These are phyloP conservation scores for Drosophila limbata DNA, from an alignment of 2,888 invertebrate species.

Conservation along the genomic window DNA sequence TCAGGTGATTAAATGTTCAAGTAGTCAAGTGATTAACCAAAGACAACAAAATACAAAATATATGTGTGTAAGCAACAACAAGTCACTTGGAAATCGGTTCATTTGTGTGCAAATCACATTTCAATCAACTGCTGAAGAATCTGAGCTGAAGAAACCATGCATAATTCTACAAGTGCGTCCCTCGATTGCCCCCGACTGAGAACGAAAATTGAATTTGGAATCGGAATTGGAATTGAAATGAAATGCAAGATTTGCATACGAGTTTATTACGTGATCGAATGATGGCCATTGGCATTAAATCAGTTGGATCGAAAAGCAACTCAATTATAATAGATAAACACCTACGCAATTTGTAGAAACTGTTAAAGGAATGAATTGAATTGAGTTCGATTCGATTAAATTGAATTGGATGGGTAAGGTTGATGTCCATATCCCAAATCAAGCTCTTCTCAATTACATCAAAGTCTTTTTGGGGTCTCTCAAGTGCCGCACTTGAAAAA, in stretches of 20 bases:
- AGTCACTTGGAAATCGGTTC: constrained; percentile 49
- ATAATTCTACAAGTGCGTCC: neutral
- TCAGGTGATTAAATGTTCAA: constrained; percentile 12
- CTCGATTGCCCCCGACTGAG: neutral
- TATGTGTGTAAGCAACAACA: constrained; percentile 1
- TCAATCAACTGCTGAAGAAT: constrained; percentile 41
- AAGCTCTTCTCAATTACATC: constrained; percentile 65
- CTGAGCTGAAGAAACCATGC: constrained; percentile 2
- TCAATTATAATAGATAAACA: constrained; percentile 20
- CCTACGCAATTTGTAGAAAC: constrained; percentile 28
- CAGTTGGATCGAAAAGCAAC: constrained; percentile 17
- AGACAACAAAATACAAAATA: constrained; percentile 3
- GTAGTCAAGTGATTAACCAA: constrained; percentile 25
- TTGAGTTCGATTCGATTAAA: neutral
- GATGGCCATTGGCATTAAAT: constrained; percentile 31
- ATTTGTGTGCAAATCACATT: constrained; percentile 65
- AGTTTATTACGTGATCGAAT: constrained; percentile 21
- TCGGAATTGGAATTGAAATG: constrained; percentile 13
- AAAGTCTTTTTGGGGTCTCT: constrained; percentile 33
- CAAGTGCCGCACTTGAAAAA: constrained; percentile 59
- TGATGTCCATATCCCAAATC: constrained; percentile 45
- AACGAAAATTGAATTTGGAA: constrained; percentile 24
- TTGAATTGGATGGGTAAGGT: constrained; percentile 8
- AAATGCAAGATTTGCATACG: constrained; percentile 47
- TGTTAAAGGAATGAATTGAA: neutral